These are phyloP conservation scores for Eriocheir sinensis DNA, from an alignment of 1,140 invertebrate species.

Conservation along the genomic window DNA sequence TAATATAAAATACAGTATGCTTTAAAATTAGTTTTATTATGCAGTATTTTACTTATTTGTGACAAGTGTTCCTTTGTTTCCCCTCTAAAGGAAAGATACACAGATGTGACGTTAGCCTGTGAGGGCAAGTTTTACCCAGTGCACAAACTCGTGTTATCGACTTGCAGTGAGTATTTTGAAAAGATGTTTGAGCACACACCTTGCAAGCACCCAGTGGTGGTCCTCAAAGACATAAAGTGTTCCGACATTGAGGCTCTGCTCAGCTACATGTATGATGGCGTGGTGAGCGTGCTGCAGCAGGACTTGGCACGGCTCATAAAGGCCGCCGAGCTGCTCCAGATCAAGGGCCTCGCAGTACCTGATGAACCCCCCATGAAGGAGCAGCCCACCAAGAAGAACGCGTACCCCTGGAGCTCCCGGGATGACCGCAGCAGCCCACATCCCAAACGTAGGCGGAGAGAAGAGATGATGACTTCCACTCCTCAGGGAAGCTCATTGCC, in stretches of 20 bases:
- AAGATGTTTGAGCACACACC: constrained; percentile 85
- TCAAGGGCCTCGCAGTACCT: constrained; percentile 85
- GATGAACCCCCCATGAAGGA: constrained; percentile 72
- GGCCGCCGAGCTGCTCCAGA: constrained; percentile 90
- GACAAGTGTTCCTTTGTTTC: background rate
- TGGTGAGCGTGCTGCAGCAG: constrained; percentile 93
- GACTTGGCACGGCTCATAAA: constrained; percentile 90
- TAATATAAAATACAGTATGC: background rate
- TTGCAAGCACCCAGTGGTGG: constrained; percentile 94
- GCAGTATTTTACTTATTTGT: background rate
- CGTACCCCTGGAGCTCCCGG: constrained; percentile 60
- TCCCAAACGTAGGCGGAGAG: constrained; percentile 63
- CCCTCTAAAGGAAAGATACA: constrained; percentile 72
- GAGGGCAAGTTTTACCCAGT: constrained; percentile 87
- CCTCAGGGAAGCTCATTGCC: constrained; percentile 23
- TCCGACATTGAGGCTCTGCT: constrained; percentile 92
- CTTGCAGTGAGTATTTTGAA: constrained; percentile 88
- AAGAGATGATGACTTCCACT: constrained; percentile 23
- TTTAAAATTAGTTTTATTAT: background rate
- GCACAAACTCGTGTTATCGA: constrained; percentile 91
- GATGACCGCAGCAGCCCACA: constrained; percentile 58
- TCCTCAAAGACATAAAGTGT: constrained; percentile 93
- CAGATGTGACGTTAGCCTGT: constrained; percentile 78
- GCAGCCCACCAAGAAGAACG: constrained; percentile 26
- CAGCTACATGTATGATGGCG: constrained; percentile 95